phyloP scores from a whole-genome alignment of 2,797 vertebrate genomes.

The Myotis planiceps region DNA sequence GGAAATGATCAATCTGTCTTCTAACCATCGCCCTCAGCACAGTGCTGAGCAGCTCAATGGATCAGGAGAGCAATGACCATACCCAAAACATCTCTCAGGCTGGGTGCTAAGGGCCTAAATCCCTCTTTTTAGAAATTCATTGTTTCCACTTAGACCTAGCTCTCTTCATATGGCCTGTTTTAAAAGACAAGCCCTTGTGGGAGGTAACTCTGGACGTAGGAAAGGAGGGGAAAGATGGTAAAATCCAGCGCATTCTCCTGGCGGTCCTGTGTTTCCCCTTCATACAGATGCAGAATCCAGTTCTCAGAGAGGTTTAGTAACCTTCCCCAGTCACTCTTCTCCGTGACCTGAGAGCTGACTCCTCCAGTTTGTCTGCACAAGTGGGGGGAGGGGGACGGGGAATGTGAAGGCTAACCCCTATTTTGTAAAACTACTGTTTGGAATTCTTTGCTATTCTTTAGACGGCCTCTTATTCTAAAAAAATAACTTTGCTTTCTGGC shows the following conservation, averaged over 20 bases:
- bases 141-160: background rate
- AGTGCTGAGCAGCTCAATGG: background rate
- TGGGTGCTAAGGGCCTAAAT: background rate
- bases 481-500: no score
- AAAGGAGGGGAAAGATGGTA: background rate
- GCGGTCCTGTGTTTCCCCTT: background rate
- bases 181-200: background rate
- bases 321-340: background rate
- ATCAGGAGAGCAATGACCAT: background rate
- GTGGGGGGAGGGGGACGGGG: no score
- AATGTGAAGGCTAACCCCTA: no score
- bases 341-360: background rate
- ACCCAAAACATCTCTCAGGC: background rate
- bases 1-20: background rate
- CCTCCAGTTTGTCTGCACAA: background rate
- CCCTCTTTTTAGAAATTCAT: background rate
- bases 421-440: no score
- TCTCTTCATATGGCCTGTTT: background rate
- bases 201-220: background rate
- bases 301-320: background rate
- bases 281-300: background rate
- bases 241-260: background rate
- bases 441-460: no score
- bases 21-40: background rate
- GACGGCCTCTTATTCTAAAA: no score